Evolutionary conservation across 2,113 vertebrate genomes (phyloP).

Genomic region (Melanerpes formicivorus): DNA sequence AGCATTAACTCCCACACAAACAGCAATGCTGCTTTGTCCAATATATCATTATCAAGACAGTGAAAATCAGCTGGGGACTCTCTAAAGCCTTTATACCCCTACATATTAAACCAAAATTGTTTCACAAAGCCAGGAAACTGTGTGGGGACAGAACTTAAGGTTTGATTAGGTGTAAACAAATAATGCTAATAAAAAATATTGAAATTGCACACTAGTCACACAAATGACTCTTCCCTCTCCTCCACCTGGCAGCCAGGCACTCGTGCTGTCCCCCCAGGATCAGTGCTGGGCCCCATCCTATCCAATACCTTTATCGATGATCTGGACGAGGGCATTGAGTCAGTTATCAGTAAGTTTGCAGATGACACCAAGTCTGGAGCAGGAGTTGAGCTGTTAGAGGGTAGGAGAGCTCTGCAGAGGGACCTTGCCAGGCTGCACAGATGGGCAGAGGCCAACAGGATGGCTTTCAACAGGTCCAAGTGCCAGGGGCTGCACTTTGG

Average conservation of each 20-base stretch:
- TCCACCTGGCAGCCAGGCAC: neutral
- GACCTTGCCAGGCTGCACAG: too few relatives aligned
- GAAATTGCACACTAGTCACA: neutral
- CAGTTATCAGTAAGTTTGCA: too few relatives aligned
- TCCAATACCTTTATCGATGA: too few relatives aligned
- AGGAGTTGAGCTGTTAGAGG: too few relatives aligned
- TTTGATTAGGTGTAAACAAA: constrained; percentile 50
- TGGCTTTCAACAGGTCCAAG: too few relatives aligned
- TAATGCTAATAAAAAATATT: constrained; percentile 8
- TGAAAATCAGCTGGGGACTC: constrained; percentile 58
- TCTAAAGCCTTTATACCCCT: constrained; percentile 56
- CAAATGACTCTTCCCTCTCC: constrained; percentile 19
- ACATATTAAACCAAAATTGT: constrained; percentile 50
- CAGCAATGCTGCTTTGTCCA: constrained; percentile 55
- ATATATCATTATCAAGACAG: constrained; percentile 68
- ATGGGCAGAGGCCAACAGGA: too few relatives aligned
- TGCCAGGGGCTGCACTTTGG: too few relatives aligned
- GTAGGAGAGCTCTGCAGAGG: too few relatives aligned
- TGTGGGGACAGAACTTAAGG: constrained; percentile 22
- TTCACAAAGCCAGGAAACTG: constrained; percentile 62
- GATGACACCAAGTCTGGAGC: too few relatives aligned
- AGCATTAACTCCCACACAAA: constrained; percentile 73
- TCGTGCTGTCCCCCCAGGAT: too few relatives aligned
- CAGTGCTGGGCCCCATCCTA: too few relatives aligned
- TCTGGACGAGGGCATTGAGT: too few relatives aligned